Base-by-base conservation (phyloP, 2,113 vertebrate species). In the Paramisgurnus dabryanus region DNA sequence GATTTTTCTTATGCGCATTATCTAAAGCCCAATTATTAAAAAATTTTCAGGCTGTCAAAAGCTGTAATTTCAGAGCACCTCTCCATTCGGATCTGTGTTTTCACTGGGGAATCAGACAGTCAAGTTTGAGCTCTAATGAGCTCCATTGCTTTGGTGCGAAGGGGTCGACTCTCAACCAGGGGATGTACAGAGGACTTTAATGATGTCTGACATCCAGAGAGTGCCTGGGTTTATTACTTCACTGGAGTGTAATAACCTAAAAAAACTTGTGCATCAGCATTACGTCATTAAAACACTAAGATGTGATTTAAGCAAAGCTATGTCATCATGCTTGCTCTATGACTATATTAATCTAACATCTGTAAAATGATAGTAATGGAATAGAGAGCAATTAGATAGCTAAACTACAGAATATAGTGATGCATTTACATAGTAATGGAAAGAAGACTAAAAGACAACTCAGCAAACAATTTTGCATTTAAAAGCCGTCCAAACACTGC, bases 271-370 rank as follows among this genome's bases (percentile, higher is more conserved):
- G 9, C 49, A 43, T 57, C 71, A 47, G 71, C 61, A 41, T 58
- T 34, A 13, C 80, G 64, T 82, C 41, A 83, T 86, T 82, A 79
- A 58, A 49, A 75, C 69, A 84, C 69, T 72, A 69, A 67, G 72
- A 55, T 75, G 27, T 76, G 75, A 83, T 83, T 76, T 66, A 83
- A 41, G 45, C 43, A 45, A 65, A 76, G 41, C 80, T 53, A 12
- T 17, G 50, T n/a, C 53, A 68, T 43, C 7, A 18, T 7, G 2
- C 55, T n/a, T 64, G 53, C 75, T 12, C 9, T 39, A 39, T 66
- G 49, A 47, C 75, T 41, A 49, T 53, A 78, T 70, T 83, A 18
- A 77, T 8, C 17, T 45, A 60, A 76, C 60, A 84, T 67, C 63
- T 84, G 64, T 13, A 27, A 50, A 58, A 65, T 73, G 76, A 74